Percentiles rank a stretch among this genome's conserved stretches.
Evolutionary conservation across 1,140 invertebrate species (phyloP).

Genomic region (Diorhabda carinulata): DNA sequence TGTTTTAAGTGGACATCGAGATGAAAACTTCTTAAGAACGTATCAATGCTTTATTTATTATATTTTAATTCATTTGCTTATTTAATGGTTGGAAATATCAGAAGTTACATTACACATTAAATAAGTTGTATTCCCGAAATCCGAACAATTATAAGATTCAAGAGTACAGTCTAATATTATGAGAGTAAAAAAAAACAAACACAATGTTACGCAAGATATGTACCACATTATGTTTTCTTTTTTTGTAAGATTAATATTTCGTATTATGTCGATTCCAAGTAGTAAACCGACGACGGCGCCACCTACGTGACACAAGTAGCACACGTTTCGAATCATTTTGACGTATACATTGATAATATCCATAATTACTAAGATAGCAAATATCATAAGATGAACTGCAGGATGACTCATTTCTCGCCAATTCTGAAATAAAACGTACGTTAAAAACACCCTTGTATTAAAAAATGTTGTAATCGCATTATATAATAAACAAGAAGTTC

Average conservation of each 20-base stretch:
- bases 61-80: too few species aligned
- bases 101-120: too few species aligned
- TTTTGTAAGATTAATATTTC: slow-evolving; percentile 79
- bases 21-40: too few species aligned
- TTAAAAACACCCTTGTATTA: too few species aligned
- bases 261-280: slow-evolving; percentile 83
- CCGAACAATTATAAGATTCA: too few species aligned
- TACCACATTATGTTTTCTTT: slow-evolving; percentile 83
- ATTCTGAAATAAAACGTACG: slow-evolving; percentile 59
- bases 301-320: slow-evolving; percentile 84
- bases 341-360: slow-evolving; percentile 67
- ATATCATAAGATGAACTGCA: slow-evolving; percentile 71
- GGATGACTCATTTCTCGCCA: slow-evolving; percentile 91
- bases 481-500: too few species aligned
- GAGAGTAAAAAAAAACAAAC: slow-evolving; percentile 12
- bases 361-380: slow-evolving; percentile 66
- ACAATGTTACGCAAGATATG: slow-evolving; percentile 63
- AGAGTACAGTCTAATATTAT: slow-evolving; percentile 14
- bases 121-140: too few species aligned
- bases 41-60: too few species aligned
- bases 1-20: too few species aligned
- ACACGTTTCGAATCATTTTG: slow-evolving; percentile 52
- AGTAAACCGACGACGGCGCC: slow-evolving; percentile 76
- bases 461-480: too few species aligned
- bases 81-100: too few species aligned